These are phyloP conservation scores for Nymphalis polychloros DNA, from an alignment of 2,888 invertebrate species.

Conservation along the genomic window DNA sequence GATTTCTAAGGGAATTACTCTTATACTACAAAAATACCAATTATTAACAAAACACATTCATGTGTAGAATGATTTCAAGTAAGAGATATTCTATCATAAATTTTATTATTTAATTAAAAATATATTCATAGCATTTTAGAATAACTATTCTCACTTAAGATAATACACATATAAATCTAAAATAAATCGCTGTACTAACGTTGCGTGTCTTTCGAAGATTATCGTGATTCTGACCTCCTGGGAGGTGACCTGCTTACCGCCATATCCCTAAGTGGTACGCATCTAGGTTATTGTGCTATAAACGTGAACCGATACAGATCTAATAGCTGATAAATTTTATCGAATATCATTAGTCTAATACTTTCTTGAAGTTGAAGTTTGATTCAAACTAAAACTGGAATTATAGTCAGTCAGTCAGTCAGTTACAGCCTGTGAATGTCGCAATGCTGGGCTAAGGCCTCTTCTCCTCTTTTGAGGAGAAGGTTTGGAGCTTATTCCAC, in stretches of 20 bases:
- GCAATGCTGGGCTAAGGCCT: too few species aligned
- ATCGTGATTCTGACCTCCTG: slow-evolving; percentile 61
- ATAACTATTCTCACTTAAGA: neutral
- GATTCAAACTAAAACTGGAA: neutral
- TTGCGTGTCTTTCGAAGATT: slow-evolving; percentile 67
- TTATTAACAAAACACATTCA: too few species aligned
- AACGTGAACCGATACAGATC: slow-evolving; percentile 58
- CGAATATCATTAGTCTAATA: slow-evolving; percentile 3
- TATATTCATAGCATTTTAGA: neutral
- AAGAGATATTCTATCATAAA: too few species aligned
- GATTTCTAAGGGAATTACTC: too few species aligned
- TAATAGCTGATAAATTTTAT: slow-evolving; percentile 49
- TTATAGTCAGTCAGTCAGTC: too few species aligned
- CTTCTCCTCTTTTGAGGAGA: too few species aligned
- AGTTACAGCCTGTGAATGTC: too few species aligned
- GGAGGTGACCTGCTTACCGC: slow-evolving; percentile 68
- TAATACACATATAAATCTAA: neutral
- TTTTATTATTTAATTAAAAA: too few species aligned
- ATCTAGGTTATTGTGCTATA: slow-evolving; percentile 70
- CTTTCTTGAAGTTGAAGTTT: slow-evolving; percentile 3
- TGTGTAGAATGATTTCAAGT: too few species aligned
- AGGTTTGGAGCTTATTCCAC: too few species aligned
- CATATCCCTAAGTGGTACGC: slow-evolving; percentile 73
- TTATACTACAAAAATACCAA: too few species aligned
- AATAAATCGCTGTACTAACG: slow-evolving; percentile 3